Percentiles rank a stretch among this genome's conserved stretches.
Evolutionary conservation across 2,888 invertebrate genomes (phyloP).

Genomic region (Campoplex capitator): DNA sequence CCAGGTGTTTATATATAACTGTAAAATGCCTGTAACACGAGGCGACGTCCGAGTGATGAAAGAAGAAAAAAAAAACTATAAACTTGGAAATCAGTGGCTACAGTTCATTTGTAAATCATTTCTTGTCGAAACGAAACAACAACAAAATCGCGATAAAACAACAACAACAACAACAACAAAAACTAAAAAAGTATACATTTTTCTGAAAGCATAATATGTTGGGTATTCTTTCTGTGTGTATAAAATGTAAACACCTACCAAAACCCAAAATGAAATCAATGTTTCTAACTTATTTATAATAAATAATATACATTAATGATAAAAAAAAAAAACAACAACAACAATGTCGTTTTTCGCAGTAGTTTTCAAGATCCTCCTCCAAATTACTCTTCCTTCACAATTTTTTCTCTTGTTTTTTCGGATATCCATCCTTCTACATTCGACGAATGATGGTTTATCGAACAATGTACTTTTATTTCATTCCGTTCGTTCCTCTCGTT

Average conservation of each 20-base stretch:
- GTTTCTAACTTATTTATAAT: slow-evolving; percentile 85
- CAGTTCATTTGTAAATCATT: slow-evolving; percentile 87
- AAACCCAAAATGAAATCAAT: slow-evolving; percentile 82
- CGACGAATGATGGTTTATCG: neutral
- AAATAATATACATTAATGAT: slow-evolving; percentile 84
- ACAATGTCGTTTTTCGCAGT: slow-evolving; percentile 80
- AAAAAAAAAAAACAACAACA: slow-evolving; percentile 71
- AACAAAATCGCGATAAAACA: slow-evolving; percentile 71
- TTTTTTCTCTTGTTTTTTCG: slow-evolving; percentile 3
- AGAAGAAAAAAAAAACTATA: slow-evolving; percentile 47
- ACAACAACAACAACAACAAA: slow-evolving; percentile 76
- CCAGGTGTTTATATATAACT: slow-evolving; percentile 63
- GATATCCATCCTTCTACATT: neutral
- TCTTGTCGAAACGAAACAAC: slow-evolving; percentile 84
- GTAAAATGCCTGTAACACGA: slow-evolving; percentile 63
- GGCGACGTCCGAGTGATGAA: slow-evolving; percentile 61
- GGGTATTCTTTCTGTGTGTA: slow-evolving; percentile 84
- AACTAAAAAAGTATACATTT: slow-evolving; percentile 85
- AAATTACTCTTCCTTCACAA: slow-evolving; percentile 12
- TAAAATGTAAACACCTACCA: slow-evolving; percentile 84
- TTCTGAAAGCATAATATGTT: slow-evolving; percentile 83
- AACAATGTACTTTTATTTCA: neutral
- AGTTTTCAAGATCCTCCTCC: slow-evolving; percentile 70
- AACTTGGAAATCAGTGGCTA: slow-evolving; percentile 83
- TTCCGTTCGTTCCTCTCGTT: neutral